Percentiles rank a stretch among this genome's conserved stretches.
Conservation (phyloP, 2,113 vertebrate species). For the human region DNA sequence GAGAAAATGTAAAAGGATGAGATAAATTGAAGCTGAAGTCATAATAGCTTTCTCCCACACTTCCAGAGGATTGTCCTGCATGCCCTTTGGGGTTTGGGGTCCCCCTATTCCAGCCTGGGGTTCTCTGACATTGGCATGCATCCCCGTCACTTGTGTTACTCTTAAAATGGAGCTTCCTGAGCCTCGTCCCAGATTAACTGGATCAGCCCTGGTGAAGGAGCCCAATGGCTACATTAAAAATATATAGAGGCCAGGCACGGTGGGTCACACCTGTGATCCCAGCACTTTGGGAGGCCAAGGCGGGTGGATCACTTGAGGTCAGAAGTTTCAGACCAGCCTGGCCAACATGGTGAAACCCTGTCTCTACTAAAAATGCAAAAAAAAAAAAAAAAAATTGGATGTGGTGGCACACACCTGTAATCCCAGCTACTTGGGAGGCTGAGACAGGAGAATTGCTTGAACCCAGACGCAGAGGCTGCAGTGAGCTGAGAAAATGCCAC, state of each 20-base stretch:
- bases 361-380: neutral
- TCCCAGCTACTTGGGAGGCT: neutral
- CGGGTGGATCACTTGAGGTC: neutral
- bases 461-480: neutral
- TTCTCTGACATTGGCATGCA: neutral
- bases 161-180: neutral
- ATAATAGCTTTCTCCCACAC: accelerated
- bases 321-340: neutral
- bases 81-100: accelerated
- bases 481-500: neutral
- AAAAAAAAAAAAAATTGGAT: neutral
- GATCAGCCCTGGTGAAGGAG: neutral
- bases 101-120: neutral
- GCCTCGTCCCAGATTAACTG: neutral
- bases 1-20: neutral
- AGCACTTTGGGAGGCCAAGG: neutral
- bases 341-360: neutral
- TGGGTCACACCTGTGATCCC: neutral
- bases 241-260: neutral
- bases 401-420: neutral
- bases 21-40: neutral
- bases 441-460: neutral
- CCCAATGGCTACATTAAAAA: neutral
- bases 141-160: neutral
- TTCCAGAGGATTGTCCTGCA: accelerated